These are phyloP conservation scores for Henricia sp. DNA, from an alignment of 53 echinoderm and acorn worm genomes.

Conservation along the genomic window DNA sequence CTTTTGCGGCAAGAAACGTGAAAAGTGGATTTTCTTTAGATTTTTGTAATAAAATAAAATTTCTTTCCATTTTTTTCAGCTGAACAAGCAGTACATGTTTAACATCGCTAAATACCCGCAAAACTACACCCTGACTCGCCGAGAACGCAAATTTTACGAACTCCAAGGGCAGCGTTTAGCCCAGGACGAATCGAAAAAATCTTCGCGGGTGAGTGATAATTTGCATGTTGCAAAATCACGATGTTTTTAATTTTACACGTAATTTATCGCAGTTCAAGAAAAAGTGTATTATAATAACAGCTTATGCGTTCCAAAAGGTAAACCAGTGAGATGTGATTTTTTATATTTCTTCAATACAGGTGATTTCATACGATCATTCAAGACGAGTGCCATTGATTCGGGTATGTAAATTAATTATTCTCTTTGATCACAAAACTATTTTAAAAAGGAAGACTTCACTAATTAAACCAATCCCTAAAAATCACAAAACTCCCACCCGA, in stretches of 20 bases:
- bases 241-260: too few relatives aligned
- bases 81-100: constrained; percentile 90
- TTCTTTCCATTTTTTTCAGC: constrained; percentile 64
- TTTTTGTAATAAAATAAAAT: too few relatives aligned
- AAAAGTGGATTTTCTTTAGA: too few relatives aligned
- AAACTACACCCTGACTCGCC: constrained; percentile 39
- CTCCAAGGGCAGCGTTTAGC: not conserved
- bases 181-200: constrained; percentile 3
- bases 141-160: constrained; percentile 26
- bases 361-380: constrained; percentile 6
- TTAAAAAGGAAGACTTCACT: too few relatives aligned
- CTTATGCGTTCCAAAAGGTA: not conserved
- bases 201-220: too few relatives aligned
- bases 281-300: not conserved
- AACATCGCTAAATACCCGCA: constrained; percentile 94
- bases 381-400: constrained; percentile 17
- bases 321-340: not conserved
- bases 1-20: too few relatives aligned
- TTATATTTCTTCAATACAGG: constrained; percentile 10
- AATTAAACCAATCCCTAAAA: too few relatives aligned
- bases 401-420: too few relatives aligned
- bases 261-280: too few relatives aligned
- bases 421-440: too few relatives aligned
- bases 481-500: too few relatives aligned
- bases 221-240: too few relatives aligned